Evolutionary conservation across 2,797 vertebrate genomes (phyloP).

Genomic region (Tenualosa ilisha): DNA sequence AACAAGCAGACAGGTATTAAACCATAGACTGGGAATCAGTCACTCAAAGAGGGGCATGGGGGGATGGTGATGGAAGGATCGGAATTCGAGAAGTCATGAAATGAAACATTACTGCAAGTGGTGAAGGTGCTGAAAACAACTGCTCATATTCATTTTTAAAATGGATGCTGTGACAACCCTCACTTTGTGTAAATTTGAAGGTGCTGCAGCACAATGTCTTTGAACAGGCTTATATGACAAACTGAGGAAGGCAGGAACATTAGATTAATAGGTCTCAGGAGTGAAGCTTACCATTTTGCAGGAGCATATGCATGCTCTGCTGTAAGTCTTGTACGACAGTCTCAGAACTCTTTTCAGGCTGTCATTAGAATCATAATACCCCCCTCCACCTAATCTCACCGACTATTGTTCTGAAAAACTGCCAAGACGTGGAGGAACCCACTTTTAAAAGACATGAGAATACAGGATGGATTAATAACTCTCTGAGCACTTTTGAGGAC

Average conservation of each 20-base stretch:
- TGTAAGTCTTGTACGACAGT: not conserved
- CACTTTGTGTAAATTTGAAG: not conserved
- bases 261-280: not conserved
- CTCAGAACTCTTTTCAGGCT: slow-evolving; percentile 1
- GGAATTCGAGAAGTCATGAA: not conserved
- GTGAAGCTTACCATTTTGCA: not conserved
- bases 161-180: not conserved
- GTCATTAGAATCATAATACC: slow-evolving; percentile 3
- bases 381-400: not conserved
- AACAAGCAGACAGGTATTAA: too few relatives aligned
- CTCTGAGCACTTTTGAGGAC: not conserved
- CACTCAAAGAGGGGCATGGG: not conserved
- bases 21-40: not conserved
- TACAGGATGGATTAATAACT: slow-evolving; percentile 9
- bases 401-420: slow-evolving; percentile 2
- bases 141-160: not conserved
- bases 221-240: not conserved
- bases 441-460: not conserved
- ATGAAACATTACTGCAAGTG: not conserved
- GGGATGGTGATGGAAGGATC: not conserved
- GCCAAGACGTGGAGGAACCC: not conserved
- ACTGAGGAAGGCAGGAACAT: not conserved
- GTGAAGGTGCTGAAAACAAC: not conserved
- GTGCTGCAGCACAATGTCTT: not conserved
- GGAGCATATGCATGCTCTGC: not conserved